Base-by-base conservation (phyloP, 2,888 invertebrate species). In the Drosophila borealis region DNA sequence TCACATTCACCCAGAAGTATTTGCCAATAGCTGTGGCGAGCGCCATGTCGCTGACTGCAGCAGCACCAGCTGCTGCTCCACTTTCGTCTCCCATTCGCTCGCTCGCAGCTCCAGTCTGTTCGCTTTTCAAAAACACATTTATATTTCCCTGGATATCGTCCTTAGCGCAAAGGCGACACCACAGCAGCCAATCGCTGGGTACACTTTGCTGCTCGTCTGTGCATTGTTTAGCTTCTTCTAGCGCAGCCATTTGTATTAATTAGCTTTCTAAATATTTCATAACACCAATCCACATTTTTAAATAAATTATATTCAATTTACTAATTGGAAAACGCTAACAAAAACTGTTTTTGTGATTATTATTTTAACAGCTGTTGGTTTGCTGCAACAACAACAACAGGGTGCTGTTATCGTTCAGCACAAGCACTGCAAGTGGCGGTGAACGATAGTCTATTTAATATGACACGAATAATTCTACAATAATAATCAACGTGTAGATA, bases 1-100 rank as follows among this genome's bases (percentile, higher is more conserved):
- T 76, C 62, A 91, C 91, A 71, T 91, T 85, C 19, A 91, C 82
- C 70, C 82, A 85, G 55, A 91, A 91, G 63, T 88, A 91, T 74
- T 91, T 91, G 39, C 78, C 82, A 25, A 91, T 83, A 3, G 90
- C 88, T 9, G 90, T 88, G 29, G 89, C 80, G 34, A 91, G 44
- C 0, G 77, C 77, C 42, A 81, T 39, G 48, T 84, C 81, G n/a
- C 42, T 61, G 36, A 50, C 19, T 2, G 41, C 11, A 13, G 17
- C 41, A 4, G 25, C 41, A 10, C 4, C 10, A 3, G 19, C 45
- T 2, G 29, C 29, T 29, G 8, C 29, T 8, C 29, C 29, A 8
- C 0, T 29, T 8, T 8, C 29, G 8, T 29, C 29, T 8, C 0
- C 29, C 29, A 29, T 29, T 8, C 8, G 6, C 29, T 9, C 41